Evolutionary conservation across 53 echinoderm and acorn worm species (phyloP), one percentile per base, ranked within the genome.

Genomic region (Paracentrotus lividus): DNA sequence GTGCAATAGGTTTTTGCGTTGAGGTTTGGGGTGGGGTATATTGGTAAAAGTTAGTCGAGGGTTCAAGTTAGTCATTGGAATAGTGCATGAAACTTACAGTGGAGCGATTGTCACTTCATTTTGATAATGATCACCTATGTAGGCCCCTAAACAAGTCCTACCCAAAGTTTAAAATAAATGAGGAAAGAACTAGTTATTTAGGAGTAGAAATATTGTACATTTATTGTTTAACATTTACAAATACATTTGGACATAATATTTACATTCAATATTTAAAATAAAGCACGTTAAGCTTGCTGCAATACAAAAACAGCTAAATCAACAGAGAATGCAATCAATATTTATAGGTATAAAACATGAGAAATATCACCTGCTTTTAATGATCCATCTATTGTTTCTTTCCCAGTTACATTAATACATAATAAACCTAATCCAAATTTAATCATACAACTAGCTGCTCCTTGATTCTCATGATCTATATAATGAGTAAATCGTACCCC

Each of bases 121-220:
- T 69, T 3, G 18, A 38, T 69, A 33, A 69, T 69, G 5, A 69
- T 69, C 8, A 69, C n/a, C n/a, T n/a, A n/a, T n/a, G n/a, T n/a
- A n/a, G n/a, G n/a, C n/a, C n/a, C n/a, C n/a, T n/a, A 69, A 69
- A 23, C 68, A 69, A 18, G 14, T 36, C 69, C 69, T 4, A 32
- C 66, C 66, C 10, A 8, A 32, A 8, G 32, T 40, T 38, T 38
- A 21, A 72, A 13, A 72, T 7, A 4, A 45, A 0, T 42, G 26
- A 40, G 2, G 16, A 18, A 78, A 8, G n/a, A 1, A 78, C 69
- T 15, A 26, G 8, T 44, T 38, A 75, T 76, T 5, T 47, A 81
- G 81, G 26, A 45, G 47, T 81, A 81, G 12, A 45, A 81, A 81
- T 81, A 42, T 81, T 47, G 81, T 45, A 9, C 81, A 81, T 81